These are phyloP conservation scores for Solen grandis DNA, from an alignment of 1,140 invertebrate genomes.

Conservation along the genomic window DNA sequence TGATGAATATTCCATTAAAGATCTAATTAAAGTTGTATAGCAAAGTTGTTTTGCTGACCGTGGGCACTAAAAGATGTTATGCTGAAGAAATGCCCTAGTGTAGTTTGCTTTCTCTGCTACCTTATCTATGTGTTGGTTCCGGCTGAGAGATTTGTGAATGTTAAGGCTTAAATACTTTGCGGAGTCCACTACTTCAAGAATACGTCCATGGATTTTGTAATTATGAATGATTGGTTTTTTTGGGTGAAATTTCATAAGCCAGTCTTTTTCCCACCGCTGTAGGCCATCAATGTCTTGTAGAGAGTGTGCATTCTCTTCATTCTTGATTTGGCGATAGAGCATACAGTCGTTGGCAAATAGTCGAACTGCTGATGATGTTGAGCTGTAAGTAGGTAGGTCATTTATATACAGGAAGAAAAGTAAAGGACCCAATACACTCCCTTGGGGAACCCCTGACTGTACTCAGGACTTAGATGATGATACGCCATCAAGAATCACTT, in stretches of 20 bases:
- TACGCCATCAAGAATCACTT: too few species aligned
- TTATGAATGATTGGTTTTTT: too few species aligned
- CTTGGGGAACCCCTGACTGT: too few species aligned
- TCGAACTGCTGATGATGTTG: too few species aligned
- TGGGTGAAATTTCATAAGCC: constrained; percentile 51
- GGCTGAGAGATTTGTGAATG: not conserved
- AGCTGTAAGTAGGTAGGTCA: not conserved
- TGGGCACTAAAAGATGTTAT: not conserved
- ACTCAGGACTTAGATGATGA: too few species aligned
- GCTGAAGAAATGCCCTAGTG: not conserved
- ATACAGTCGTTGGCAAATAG: not conserved
- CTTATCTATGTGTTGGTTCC: constrained; percentile 13
- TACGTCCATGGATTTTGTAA: constrained; percentile 1
- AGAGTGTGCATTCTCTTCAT: not conserved
- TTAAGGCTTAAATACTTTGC: not conserved
- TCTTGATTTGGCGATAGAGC: not conserved
- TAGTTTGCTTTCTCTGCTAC: not conserved
- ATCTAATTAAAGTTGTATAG: not conserved
- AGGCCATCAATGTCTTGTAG: too few species aligned
- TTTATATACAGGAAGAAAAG: not conserved
- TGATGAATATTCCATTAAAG: too few species aligned
- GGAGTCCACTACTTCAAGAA: not conserved
- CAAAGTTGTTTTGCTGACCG: not conserved
- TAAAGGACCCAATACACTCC: too few species aligned
- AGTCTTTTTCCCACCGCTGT: constrained; percentile 37